Conservation (phyloP, 1,140 invertebrate genomes). For the Dendroctonus valens region DNA sequence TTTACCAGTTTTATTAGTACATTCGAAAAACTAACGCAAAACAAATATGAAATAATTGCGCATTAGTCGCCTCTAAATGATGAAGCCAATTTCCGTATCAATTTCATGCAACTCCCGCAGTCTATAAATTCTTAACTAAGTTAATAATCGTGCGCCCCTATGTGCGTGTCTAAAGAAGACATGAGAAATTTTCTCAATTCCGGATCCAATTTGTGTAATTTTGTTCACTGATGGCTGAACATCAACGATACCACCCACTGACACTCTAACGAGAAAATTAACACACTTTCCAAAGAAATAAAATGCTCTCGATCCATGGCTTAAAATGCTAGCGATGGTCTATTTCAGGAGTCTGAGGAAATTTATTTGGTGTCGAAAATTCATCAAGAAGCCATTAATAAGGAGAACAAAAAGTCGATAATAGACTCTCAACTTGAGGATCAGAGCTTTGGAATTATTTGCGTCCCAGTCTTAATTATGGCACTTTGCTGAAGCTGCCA, state of each 20-base stretch:
- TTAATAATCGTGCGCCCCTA: slow-evolving; percentile 7
- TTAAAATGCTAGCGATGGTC: no score
- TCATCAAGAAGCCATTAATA: no score
- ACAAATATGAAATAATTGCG: neutral
- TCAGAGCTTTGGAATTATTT: no score
- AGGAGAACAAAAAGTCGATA: no score
- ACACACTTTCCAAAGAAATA: neutral
- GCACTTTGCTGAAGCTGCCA: no score
- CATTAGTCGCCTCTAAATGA: no score
- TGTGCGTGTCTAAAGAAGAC: slow-evolving; percentile 6
- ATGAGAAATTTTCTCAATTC: slow-evolving; percentile 11
- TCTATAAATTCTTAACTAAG: slow-evolving; percentile 13
- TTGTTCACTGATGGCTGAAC: slow-evolving; percentile 9
- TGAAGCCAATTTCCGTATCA: no score
- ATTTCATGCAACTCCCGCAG: neutral
- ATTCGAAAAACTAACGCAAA: neutral
- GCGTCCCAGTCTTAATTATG: no score
- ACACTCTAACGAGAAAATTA: slow-evolving; percentile 7
- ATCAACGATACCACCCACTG: slow-evolving; percentile 8
- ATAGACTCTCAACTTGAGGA: no score
- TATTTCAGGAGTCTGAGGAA: no score
- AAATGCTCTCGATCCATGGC: no score
- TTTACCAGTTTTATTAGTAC: neutral
- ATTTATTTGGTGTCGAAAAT: no score
- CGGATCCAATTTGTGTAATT: slow-evolving; percentile 16